These are phyloP conservation scores for Nyctibius grandis DNA, from an alignment of 2,797 vertebrate species.

Conservation along the genomic window DNA sequence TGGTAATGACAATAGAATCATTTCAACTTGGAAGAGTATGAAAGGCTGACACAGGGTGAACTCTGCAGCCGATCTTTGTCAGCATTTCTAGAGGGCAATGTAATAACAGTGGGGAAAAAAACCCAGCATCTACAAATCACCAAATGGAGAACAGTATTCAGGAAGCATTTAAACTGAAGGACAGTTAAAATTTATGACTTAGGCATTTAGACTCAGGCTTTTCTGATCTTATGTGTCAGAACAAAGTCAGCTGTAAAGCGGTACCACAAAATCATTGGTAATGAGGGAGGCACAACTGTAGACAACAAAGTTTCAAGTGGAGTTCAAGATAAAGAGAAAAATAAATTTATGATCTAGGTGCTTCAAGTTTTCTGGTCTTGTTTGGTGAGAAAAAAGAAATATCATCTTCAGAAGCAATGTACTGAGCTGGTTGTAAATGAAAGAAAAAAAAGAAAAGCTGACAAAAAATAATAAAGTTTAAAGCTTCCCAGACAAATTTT, in stretches of 20 bases:
- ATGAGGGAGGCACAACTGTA: background rate
- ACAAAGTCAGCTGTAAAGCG: slow-evolving; percentile 30
- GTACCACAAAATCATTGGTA: slow-evolving; percentile 5
- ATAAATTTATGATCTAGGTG: background rate
- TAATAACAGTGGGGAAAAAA: background rate
- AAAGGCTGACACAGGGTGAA: slow-evolving; percentile 52
- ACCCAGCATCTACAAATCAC: background rate
- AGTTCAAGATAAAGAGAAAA: slow-evolving; percentile 11
- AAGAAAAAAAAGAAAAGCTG: background rate
- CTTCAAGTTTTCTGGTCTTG: background rate
- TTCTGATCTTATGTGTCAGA: slow-evolving; percentile 46
- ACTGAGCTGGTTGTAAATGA: background rate
- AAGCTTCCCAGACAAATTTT: background rate
- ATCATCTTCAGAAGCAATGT: background rate
- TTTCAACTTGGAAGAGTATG: background rate
- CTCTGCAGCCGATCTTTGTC: slow-evolving; percentile 4
- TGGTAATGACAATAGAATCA: slow-evolving; percentile 40
- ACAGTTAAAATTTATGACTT: slow-evolving; percentile 35
- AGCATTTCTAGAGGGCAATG: slow-evolving; percentile 54
- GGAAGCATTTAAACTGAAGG: slow-evolving; percentile 49
- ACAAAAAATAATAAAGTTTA: background rate
- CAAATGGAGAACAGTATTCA: background rate
- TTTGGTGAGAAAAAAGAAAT: background rate
- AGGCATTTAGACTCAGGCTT: background rate
- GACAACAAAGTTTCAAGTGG: background rate